Base-by-base conservation (phyloP, 2,888 invertebrate genomes). In the Ormia ochracea region DNA sequence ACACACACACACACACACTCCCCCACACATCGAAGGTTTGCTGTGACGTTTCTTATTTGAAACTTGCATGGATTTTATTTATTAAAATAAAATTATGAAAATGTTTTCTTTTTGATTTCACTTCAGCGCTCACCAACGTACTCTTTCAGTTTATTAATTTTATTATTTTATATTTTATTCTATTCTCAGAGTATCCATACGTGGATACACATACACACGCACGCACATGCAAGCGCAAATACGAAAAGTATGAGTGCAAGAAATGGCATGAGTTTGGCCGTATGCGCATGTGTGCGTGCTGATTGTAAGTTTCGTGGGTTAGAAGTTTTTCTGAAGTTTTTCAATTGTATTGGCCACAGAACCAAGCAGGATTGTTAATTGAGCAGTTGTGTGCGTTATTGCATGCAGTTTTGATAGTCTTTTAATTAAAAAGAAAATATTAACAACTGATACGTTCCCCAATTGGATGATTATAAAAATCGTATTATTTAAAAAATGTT, bases 351-450 rank as follows among this genome's bases (percentile, higher is more conserved):
- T 54, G 61, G 70, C 73, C 80, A 81, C 81, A 82, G 82, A 82
- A 77, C 78, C 63, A 48, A 74, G 69, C 78, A 82, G 81, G 77
- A 82, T 74, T 77, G 78, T 77, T 79, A 77, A 70, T 63, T 79
- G 81, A 78, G 74, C 81, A 82, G 82, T 78, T 79, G 68, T 81
- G 81, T 81, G 74, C 73, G 70, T 79, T 79, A 74, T 63, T 69
- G 66, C 38, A 76, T 58, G 28, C 58, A 79, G 59, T 41, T 21
- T 75, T 63, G 45, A 78, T 61, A 66, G 52, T 59, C 28, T 69
- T 58, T 43, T 1, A 61, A 33, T 43, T 33, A 43, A 54, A 19
- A n/a, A 41, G 7, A 7, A 21, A 61, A 61, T 43, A 54, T 36
- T 38, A 9, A 63, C 19, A 6, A 36, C 45, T 56, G 21, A 45